Base-by-base conservation (phyloP, 2,113 vertebrate species). In the Henicopernis longicauda region DNA sequence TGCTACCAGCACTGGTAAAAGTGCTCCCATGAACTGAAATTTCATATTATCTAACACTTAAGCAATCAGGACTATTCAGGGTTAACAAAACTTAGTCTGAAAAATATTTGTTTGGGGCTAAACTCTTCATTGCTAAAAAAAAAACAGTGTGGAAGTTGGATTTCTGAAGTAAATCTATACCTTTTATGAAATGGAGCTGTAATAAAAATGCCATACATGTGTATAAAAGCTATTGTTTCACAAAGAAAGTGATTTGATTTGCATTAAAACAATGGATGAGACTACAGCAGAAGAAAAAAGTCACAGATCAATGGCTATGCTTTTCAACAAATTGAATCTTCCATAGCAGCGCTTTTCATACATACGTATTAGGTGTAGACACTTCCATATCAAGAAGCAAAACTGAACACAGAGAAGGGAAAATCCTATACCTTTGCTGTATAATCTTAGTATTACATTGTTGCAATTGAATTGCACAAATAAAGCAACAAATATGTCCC, bases 301-400 rank as follows among this genome's bases (percentile, higher is more conserved):
- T 80, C 54, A 69, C 86, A 95, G 95, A 97, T 95, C 91, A 96
- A 91, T 93, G 73, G 34, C 66, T 95, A 27, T 80, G 86, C 93
- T 80, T 97, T 87, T 95, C 86, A 85, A 89, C 27, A 97, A 96
- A 96, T 87, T 94, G 92, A 93, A 84, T 95, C 73, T 95, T 93
- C 70, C 78, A 70, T 40, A 78, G 62, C 84, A 58, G 83, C 6
- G 1, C 58, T 80, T 94, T 90, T 80, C 5, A 3, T 89, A 72
- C 89, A 93, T 87, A 82, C 45, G 7, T 87, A 85, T 87, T 49
- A 79, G 63, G n/a, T 63, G 57, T 29, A 73, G 34, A 88, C n/a
- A 27, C 36, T 85, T 82, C 50, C 32, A 32, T 69, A 54, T 34
- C 44, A 72, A 73, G 36, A 71, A 85, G 25, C 3, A 40, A 85